phyloP scores from a whole-genome alignment of 2,888 invertebrate species.

The Athripsodes cinereus region DNA sequence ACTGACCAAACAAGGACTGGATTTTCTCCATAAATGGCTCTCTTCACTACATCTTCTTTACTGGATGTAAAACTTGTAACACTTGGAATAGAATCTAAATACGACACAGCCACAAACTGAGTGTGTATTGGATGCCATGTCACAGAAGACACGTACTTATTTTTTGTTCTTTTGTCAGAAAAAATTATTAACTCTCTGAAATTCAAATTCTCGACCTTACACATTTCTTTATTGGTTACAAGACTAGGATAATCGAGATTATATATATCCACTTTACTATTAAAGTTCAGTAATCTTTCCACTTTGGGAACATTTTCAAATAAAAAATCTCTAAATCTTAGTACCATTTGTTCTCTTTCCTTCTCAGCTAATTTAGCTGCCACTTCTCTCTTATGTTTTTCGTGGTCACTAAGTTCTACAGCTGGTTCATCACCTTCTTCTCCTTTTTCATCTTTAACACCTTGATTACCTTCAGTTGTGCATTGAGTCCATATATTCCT shows the following conservation, averaged over 20 bases:
- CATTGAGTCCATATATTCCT: conserved; percentile 66
- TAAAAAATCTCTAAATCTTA: conserved; percentile 36
- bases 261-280: conserved; percentile 55
- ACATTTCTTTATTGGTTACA: conserved; percentile 32
- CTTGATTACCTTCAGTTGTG: conserved; percentile 30
- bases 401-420: conserved; percentile 4
- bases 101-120: conserved; percentile 62
- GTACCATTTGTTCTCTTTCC: conserved; percentile 11
- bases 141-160: conserved; percentile 59
- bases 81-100: conserved; percentile 53
- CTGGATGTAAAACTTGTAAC: conserved; percentile 25
- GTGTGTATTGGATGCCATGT: conserved; percentile 68
- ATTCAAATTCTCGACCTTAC: conserved; percentile 33
- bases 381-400: conserved; percentile 30
- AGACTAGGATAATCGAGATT: conserved; percentile 55
- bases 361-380: conserved; percentile 3
- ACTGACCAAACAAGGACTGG: conserved; percentile 72
- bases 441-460: conserved; percentile 28
- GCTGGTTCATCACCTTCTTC: conserved; percentile 20
- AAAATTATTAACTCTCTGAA: conserved; percentile 57
- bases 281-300: conserved; percentile 41
- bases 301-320: conserved; percentile 34
- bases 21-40: conserved; percentile 56
- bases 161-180: conserved; percentile 59
- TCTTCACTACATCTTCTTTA: conserved; percentile 48